phyloP scores from a whole-genome alignment of 2,888 invertebrate genomes.

The Cremastinae sp. region DNA sequence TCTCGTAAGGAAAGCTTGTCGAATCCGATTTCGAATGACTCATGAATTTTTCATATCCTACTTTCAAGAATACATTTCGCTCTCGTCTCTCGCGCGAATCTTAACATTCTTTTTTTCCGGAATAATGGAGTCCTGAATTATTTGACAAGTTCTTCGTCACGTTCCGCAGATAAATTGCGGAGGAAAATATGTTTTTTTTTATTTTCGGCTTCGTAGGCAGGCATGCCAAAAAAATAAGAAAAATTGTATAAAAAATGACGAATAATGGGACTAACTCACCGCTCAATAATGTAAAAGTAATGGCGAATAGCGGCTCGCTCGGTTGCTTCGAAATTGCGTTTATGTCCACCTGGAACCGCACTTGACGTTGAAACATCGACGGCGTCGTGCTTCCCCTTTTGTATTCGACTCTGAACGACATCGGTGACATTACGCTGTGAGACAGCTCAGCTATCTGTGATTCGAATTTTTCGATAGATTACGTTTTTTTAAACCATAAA shows the following conservation, averaged over 20 bases:
- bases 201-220: slow-evolving; percentile 10
- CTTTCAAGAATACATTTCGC: no score
- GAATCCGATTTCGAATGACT: no score
- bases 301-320: slow-evolving; percentile 91
- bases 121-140: no score
- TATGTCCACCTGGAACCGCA: slow-evolving; percentile 95
- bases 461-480: slow-evolving; percentile 52
- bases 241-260: background rate
- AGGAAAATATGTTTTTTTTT: no score
- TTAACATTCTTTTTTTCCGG: no score
- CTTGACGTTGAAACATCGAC: slow-evolving; percentile 98
- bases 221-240: slow-evolving; percentile 37
- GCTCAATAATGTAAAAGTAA: slow-evolving; percentile 96
- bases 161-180: background rate
- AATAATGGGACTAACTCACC: slow-evolving; percentile 83
- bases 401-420: slow-evolving; percentile 99
- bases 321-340: slow-evolving; percentile 91
- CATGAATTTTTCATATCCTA: no score
- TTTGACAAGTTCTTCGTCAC: no score
- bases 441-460: slow-evolving; percentile 95
- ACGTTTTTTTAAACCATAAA: slow-evolving; percentile 13
- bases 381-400: slow-evolving; percentile 96
- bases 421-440: slow-evolving; percentile 98
- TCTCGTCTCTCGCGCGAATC: no score
- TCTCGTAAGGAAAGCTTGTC: no score